Conservation (phyloP, 2,113 vertebrate species). For the Symphodus melops region DNA sequence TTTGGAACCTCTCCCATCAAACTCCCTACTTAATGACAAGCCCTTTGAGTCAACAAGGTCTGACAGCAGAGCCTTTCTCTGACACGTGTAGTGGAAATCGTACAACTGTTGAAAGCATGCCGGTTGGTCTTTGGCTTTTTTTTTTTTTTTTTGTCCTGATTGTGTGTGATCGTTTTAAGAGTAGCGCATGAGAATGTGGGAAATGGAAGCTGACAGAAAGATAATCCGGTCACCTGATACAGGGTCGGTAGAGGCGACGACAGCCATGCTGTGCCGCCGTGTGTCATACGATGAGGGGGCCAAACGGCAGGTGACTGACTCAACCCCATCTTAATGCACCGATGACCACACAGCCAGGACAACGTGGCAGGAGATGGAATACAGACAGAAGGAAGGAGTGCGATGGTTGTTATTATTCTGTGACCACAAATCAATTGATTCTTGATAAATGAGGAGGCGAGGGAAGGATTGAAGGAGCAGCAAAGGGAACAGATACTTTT, state of each 20-base stretch:
- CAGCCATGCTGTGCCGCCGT: slow-evolving; percentile 72
- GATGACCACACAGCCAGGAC: slow-evolving; percentile 54
- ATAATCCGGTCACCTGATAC: slow-evolving; percentile 77
- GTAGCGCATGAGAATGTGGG: slow-evolving; percentile 62
- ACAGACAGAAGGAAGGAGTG: background rate
- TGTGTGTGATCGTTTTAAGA: slow-evolving; percentile 60
- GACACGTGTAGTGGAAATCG: slow-evolving; percentile 43
- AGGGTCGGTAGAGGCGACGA: slow-evolving; percentile 62
- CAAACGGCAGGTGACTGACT: slow-evolving; percentile 71
- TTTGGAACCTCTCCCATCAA: slow-evolving; percentile 37
- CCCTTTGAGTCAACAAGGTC: slow-evolving; percentile 38
- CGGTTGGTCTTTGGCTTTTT: slow-evolving; percentile 34
- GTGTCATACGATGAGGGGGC: slow-evolving; percentile 78
- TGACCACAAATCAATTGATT: slow-evolving; percentile 48
- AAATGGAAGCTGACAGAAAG: slow-evolving; percentile 62
- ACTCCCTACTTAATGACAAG: slow-evolving; percentile 21
- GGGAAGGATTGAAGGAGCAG: slow-evolving; percentile 15
- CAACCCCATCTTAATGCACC: slow-evolving; percentile 63
- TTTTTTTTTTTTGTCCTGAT: slow-evolving; percentile 54
- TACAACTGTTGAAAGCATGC: slow-evolving; percentile 4
- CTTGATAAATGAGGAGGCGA: slow-evolving; percentile 43
- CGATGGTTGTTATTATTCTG: slow-evolving; percentile 50
- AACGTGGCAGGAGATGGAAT: slow-evolving; percentile 6
- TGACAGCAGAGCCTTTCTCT: slow-evolving; percentile 51
- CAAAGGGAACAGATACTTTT: slow-evolving; percentile 31